These are phyloP conservation scores for Beris chalybata DNA, from an alignment of 2,888 invertebrate species.

Conservation along the genomic window DNA sequence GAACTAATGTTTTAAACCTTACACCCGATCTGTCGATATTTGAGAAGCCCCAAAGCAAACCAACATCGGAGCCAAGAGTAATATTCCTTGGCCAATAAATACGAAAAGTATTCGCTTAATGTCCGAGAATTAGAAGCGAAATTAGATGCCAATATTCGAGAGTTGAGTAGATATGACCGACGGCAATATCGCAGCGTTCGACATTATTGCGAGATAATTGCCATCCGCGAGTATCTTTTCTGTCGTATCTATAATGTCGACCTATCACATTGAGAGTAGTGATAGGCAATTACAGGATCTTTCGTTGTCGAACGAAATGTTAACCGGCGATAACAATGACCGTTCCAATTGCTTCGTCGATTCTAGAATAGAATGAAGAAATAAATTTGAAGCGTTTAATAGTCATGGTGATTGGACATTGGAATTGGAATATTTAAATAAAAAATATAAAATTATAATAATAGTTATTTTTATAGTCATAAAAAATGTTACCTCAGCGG, in stretches of 20 bases:
- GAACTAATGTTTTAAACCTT: too few relatives aligned
- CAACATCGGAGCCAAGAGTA: too few relatives aligned
- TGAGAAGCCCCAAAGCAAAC: conserved; percentile 9
- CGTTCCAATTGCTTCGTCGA: too few relatives aligned
- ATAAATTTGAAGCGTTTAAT: too few relatives aligned
- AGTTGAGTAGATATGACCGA: conserved; percentile 15
- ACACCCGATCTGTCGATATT: not conserved
- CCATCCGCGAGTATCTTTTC: conserved; percentile 28
- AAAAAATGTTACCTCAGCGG: too few relatives aligned
- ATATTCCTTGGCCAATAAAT: not conserved
- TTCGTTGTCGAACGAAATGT: not conserved
- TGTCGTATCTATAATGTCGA: conserved; percentile 8
- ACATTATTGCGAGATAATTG: conserved; percentile 37
- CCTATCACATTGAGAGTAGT: not conserved
- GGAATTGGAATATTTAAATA: too few relatives aligned
- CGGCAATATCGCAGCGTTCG: conserved; percentile 26
- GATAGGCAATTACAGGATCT: conserved; percentile 22
- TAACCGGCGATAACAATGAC: too few relatives aligned
- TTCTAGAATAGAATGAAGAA: too few relatives aligned
- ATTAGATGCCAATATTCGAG: conserved; percentile 35
- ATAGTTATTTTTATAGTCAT: too few relatives aligned
- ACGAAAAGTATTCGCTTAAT: conserved; percentile 34
- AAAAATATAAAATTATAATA: too few relatives aligned
- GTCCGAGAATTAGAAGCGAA: conserved; percentile 32
- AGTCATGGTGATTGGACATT: too few relatives aligned